Conservation (phyloP, 2,113 vertebrate species). For the Chascanopsetta lugubris region DNA sequence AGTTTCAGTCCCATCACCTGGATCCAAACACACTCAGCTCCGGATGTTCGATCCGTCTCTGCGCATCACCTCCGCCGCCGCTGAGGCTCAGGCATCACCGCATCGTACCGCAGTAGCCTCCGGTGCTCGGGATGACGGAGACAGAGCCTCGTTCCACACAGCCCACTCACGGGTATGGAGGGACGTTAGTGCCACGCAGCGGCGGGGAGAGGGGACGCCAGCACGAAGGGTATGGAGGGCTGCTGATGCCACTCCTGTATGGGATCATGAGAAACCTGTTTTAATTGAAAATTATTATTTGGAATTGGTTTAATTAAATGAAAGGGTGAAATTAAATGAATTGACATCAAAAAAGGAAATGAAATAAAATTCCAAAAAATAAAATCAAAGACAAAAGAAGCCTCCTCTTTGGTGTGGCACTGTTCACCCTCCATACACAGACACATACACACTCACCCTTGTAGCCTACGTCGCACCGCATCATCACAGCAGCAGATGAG, state of each 20-base stretch:
- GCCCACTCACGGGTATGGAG: conserved; percentile 66
- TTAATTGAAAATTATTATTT: too few relatives aligned
- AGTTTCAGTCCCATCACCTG: not conserved
- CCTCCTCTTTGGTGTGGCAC: conserved; percentile 22
- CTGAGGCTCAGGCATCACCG: conserved; percentile 43
- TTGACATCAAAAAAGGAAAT: too few relatives aligned
- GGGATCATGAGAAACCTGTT: too few relatives aligned
- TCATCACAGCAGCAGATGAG: conserved; percentile 62
- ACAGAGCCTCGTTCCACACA: conserved; percentile 54
- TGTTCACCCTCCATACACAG: conserved; percentile 50
- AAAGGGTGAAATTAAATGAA: not conserved
- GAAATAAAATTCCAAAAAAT: too few relatives aligned
- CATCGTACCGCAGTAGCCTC: conserved; percentile 74
- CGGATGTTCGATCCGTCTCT: conserved; percentile 1
- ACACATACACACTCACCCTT: conserved; percentile 38
- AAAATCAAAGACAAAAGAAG: not conserved
- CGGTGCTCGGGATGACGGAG: conserved; percentile 68
- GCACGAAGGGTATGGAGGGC: conserved; percentile 45
- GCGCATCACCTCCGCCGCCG: conserved; percentile 48
- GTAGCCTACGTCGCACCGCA: conserved; percentile 56
- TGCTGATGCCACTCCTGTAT: conserved; percentile 22
- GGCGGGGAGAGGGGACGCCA: conserved; percentile 27
- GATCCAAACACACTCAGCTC: not conserved
- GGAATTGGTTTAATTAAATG: not conserved
- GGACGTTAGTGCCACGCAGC: conserved; percentile 45